phyloP scores from a whole-genome alignment of 2,888 invertebrate species.

The Fragum sueziense region DNA sequence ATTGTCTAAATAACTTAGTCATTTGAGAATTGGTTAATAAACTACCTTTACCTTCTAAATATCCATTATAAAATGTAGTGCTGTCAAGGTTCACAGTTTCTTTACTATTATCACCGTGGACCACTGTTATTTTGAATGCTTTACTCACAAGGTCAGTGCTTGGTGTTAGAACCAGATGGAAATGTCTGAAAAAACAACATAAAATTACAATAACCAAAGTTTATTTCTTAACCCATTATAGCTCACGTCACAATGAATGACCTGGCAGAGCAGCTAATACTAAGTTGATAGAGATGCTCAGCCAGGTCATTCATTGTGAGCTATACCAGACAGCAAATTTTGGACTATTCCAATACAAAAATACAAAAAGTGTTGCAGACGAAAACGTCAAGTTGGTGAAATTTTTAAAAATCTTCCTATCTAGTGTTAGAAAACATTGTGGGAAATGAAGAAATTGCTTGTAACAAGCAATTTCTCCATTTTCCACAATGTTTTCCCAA shows the following conservation, averaged over 20 bases:
- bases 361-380: too few relatives aligned
- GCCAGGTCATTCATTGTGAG: too few relatives aligned
- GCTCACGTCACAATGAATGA: too few relatives aligned
- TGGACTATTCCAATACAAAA: too few relatives aligned
- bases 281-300: too few relatives aligned
- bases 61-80: not conserved
- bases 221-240: too few relatives aligned
- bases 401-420: not conserved
- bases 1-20: too few relatives aligned
- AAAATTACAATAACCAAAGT: too few relatives aligned
- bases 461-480: not conserved
- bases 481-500: conserved; percentile 3
- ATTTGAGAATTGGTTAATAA: too few relatives aligned
- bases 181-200: not conserved
- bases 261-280: too few relatives aligned
- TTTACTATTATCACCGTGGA: conserved; percentile 38
- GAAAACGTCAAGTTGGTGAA: not conserved
- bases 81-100: conserved; percentile 4
- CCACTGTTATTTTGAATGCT: conserved; percentile 35
- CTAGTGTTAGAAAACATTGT: not conserved
- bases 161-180: conserved; percentile 31
- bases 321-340: too few relatives aligned
- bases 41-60: not conserved
- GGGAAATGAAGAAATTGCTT: not conserved
- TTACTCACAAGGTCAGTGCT: conserved; percentile 37